Conservation (phyloP, 1,140 invertebrate genomes). For the Drosophila kepulauana region DNA sequence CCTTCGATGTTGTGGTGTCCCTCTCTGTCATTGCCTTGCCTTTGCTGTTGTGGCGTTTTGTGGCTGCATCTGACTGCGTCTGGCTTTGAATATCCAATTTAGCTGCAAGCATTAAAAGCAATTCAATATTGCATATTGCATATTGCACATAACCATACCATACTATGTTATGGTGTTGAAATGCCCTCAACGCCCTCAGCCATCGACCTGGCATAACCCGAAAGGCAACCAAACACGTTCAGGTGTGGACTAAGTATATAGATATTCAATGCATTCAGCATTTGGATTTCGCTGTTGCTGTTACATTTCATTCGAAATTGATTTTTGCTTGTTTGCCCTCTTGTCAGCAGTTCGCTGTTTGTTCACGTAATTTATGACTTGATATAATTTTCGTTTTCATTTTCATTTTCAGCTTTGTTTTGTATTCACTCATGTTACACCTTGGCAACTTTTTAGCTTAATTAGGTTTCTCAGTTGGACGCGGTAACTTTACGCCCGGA, state of each 20-base stretch:
- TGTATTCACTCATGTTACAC: slow-evolving; percentile 1
- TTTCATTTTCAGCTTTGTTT: background rate
- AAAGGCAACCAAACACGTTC: slow-evolving; percentile 6
- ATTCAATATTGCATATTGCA: slow-evolving; percentile 48
- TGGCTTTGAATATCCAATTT: slow-evolving; percentile 56
- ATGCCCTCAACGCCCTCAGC: background rate
- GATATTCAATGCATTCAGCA: slow-evolving; percentile 30
- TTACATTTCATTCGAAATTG: slow-evolving; percentile 49
- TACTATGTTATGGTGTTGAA: slow-evolving; percentile 13
- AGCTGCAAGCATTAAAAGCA: slow-evolving; percentile 39
- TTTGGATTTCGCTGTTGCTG: slow-evolving; percentile 23
- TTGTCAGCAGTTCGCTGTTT: slow-evolving; percentile 49
- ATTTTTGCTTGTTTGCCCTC: slow-evolving; percentile 46
- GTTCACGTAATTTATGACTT: slow-evolving; percentile 40
- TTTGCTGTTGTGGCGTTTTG: slow-evolving; percentile 2
- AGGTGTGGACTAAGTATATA: slow-evolving; percentile 17
- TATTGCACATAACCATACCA: slow-evolving; percentile 8
- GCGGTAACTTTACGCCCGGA: slow-evolving; percentile 1
- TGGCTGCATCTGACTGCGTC: slow-evolving; percentile 29
- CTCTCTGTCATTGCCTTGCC: background rate
- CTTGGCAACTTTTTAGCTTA: slow-evolving; percentile 22
- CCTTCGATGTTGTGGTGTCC: background rate
- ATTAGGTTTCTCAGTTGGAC: slow-evolving; percentile 1
- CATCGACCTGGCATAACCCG: background rate
- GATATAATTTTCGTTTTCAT: slow-evolving; percentile 32